These are phyloP conservation scores for Mythimna pallens DNA, from an alignment of 2,888 invertebrate species.

Conservation along the genomic window DNA sequence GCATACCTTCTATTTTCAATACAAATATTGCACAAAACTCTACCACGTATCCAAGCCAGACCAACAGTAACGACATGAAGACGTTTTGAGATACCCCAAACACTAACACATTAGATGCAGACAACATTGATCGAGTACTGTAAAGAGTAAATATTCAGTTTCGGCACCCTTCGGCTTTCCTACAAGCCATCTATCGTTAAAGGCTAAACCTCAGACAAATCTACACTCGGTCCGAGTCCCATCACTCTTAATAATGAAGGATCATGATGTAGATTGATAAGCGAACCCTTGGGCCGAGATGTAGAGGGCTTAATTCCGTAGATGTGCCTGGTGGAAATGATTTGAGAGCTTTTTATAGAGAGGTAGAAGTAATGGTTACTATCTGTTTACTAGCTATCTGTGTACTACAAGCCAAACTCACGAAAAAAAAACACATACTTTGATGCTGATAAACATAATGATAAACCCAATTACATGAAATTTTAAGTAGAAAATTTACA, in stretches of 20 bases:
- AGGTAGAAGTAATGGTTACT: not conserved
- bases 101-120: constrained; percentile 40
- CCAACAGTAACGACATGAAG: constrained; percentile 14
- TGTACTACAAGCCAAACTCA: not conserved
- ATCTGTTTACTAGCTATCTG: not conserved
- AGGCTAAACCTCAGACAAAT: constrained; percentile 86
- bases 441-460: too few species aligned
- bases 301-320: constrained; percentile 65
- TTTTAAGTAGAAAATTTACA: not conserved
- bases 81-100: constrained; percentile 13
- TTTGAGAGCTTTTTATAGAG: constrained; percentile 18
- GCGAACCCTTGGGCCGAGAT: constrained; percentile 77
- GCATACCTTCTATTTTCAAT: not conserved
- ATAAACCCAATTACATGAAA: not conserved
- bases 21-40: not conserved
- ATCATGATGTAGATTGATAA: constrained; percentile 90
- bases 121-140: constrained; percentile 61
- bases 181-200: constrained; percentile 73
- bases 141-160: constrained; percentile 68
- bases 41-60: not conserved
- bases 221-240: constrained; percentile 79
- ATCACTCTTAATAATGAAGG: constrained; percentile 90
- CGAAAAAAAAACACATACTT: not conserved
- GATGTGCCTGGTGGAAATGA: constrained; percentile 57
- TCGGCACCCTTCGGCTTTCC: constrained; percentile 60